These are phyloP conservation scores for Pangasius sanitwongsei DNA, from an alignment of 2,797 vertebrate species.

Conservation along the genomic window DNA sequence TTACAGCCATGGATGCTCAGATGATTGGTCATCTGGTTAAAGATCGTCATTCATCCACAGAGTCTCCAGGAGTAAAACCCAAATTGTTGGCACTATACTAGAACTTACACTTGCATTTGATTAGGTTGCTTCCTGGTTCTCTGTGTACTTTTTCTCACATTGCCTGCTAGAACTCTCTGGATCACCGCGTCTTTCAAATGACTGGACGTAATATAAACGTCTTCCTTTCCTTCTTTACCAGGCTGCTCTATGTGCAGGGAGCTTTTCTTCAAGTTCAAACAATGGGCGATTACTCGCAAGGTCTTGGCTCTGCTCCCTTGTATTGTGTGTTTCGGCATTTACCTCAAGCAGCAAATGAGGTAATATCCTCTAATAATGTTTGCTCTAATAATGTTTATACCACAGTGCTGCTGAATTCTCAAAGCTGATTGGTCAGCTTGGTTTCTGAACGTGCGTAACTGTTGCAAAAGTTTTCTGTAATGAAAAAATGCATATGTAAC, in stretches of 20 bases:
- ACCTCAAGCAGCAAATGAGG: conserved; percentile 52
- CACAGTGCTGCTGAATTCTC: not conserved
- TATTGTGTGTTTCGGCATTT: conserved; percentile 51
- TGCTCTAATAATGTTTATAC: conserved; percentile 38
- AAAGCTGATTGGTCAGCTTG: not conserved
- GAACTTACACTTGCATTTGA: not conserved
- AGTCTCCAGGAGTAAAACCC: not conserved
- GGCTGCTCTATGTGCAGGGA: conserved; percentile 36
- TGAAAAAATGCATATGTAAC: not conserved
- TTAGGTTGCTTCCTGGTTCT: not conserved
- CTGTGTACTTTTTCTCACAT: conserved; percentile 18
- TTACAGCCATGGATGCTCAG: not conserved
- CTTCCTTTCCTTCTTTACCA: conserved; percentile 52
- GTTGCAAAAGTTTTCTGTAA: not conserved
- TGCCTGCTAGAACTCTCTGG: not conserved
- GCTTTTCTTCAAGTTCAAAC: conserved; percentile 48
- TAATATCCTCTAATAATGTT: conserved; percentile 53
- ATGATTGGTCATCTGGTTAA: not conserved
- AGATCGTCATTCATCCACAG: not conserved
- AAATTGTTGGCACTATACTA: not conserved
- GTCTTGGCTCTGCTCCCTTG: conserved; percentile 49
- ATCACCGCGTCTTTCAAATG: not conserved
- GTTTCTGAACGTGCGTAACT: not conserved
- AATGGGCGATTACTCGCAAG: conserved; percentile 54
- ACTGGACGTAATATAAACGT: conserved; percentile 55